phyloP scores from a whole-genome alignment of 92 coral and sea anemone species.

The Chrysogorgia sp. region DNA sequence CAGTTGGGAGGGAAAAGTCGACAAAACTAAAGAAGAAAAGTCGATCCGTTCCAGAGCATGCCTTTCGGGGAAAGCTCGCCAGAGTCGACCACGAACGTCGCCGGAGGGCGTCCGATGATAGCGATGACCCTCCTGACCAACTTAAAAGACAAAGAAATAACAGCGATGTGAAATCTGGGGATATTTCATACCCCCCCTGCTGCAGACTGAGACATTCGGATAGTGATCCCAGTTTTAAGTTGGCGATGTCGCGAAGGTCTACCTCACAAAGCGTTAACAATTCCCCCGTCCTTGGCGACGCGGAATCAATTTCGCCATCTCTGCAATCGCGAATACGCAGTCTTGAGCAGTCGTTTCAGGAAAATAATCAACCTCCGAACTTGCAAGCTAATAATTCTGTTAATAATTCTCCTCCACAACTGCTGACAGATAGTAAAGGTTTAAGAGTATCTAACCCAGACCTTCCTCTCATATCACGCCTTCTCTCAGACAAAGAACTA shows the following conservation, averaged over 20 bases:
- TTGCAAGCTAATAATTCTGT: not conserved
- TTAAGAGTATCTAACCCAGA: slow-evolving; percentile 24
- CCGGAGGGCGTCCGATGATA: slow-evolving; percentile 1
- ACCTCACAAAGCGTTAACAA: slow-evolving; percentile 5
- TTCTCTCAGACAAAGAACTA: slow-evolving; percentile 19
- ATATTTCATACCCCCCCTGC: not conserved
- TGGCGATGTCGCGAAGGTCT: not conserved
- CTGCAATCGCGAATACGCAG: slow-evolving; percentile 40
- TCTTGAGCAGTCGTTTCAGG: slow-evolving; percentile 35
- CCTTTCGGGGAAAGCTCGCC: slow-evolving; percentile 16
- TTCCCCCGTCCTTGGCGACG: slow-evolving; percentile 3
- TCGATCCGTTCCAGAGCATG: slow-evolving; percentile 40
- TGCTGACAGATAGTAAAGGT: not conserved
- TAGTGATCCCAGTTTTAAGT: slow-evolving; percentile 31
- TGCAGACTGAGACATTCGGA: slow-evolving; percentile 32
- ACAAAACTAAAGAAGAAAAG: slow-evolving; percentile 35
- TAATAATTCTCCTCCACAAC: slow-evolving; percentile 5
- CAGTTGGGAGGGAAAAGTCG: slow-evolving; percentile 14
- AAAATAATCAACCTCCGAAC: slow-evolving; percentile 14
- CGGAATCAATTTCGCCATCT: slow-evolving; percentile 10
- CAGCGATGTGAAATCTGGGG: not conserved
- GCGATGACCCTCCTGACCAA: not conserved
- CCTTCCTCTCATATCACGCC: slow-evolving; percentile 32
- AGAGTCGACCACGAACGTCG: slow-evolving; percentile 18
- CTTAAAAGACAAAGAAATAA: not conserved